These are phyloP conservation scores for Acrocyrtus sp. DNA, from an alignment of 2,888 invertebrate species.

Conservation along the genomic window DNA sequence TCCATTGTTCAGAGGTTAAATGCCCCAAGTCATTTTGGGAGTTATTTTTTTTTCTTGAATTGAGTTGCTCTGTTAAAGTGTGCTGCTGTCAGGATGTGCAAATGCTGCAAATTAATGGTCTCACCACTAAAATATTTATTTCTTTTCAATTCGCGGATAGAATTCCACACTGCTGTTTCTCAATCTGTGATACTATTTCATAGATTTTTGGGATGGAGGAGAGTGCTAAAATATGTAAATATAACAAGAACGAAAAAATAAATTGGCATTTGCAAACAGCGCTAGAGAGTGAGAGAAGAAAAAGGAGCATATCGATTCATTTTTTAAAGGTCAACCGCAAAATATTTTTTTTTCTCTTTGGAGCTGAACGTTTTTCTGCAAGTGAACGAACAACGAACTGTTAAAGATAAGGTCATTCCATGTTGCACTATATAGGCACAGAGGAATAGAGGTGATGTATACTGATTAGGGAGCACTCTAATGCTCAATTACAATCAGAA, in stretches of 20 bases:
- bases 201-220: background rate
- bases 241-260: background rate
- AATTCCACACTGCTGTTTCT: no score
- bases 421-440: background rate
- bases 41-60: no score
- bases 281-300: background rate
- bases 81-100: no score
- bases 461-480: background rate
- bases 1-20: background rate
- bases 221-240: background rate
- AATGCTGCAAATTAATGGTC: no score
- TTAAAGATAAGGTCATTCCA: background rate
- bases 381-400: background rate
- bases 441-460: background rate
- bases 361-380: background rate
- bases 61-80: no score
- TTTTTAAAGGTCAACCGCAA: background rate
- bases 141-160: background rate
- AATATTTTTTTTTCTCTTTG: no score
- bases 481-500: background rate
- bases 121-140: no score
- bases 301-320: background rate
- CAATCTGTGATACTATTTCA: no score
- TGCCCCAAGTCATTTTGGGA: background rate
- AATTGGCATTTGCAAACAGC: background rate